Base-by-base conservation (phyloP, 2,113 vertebrate genomes). In the Menura novaehollandiae region DNA sequence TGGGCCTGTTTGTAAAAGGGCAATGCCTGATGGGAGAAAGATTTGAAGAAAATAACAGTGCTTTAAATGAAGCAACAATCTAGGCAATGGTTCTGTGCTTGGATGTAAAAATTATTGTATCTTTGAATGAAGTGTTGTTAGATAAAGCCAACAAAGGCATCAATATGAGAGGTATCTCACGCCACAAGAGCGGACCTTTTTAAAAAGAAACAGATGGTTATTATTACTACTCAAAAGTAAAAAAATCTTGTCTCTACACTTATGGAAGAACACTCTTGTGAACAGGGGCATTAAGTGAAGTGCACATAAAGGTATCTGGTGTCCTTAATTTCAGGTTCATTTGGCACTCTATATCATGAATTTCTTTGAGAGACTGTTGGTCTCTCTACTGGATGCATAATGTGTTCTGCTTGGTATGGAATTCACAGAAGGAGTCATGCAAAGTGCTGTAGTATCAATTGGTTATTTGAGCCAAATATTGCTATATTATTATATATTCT, bases 261-360 rank as follows among this genome's bases (percentile, higher is more conserved):
- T 4, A 1, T 43, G 23, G 33, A 27, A 44, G 15, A 56, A 43
- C 0, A 1, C 4, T 39, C 1, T 2, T 11, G 20, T 26, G 26
- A 59, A 23, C 6, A 60, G 15, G n/a, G 14, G 10, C 4, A 23
- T 41, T 41, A 83, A 73, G n/a, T 28, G 17, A 90, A 47, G 7
- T 15, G 8, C 1, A 2, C 35, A 47, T 32, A 46, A 71, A 52
- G 10, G 30, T 15, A 79, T 23, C 1, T 2, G 1, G 1, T 24
- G 10, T 60, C 35, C 41, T 79, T 73, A 53, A 37, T 60, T 89
- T 81, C 46, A 51, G 15, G 32, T 77, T 9, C 11, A 4, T 77
- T 81, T 89, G 37, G 7, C 32, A 28, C n/a, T 35, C 4, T 17
- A 26, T 12, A 23, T 17, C 24, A 41, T 2, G 1, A 37, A 3